Base-by-base conservation (phyloP, 1,140 invertebrate species). In the Acromyrmex heyeri region DNA sequence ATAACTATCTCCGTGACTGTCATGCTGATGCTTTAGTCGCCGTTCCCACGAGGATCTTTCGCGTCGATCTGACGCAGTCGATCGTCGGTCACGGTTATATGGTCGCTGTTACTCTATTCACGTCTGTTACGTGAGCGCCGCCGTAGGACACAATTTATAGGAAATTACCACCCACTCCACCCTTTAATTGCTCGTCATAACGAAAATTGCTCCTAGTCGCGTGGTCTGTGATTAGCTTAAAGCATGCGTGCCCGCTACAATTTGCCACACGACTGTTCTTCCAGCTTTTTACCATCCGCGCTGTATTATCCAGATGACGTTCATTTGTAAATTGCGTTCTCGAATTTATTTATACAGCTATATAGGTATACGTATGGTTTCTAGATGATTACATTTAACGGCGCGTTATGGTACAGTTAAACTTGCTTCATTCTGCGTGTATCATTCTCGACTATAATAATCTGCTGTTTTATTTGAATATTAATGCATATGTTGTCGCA, bases 161-260 rank as follows among this genome's bases (percentile, higher is more conserved):
- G 34, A 85, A 83, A 83, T 79, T 64, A 73, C 65, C 81, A 65
- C 67, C 59, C 55, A 70, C 85, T 82, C 85, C 77, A 62, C 78
- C 61, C 64, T 75, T 79, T 70, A 88, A 87, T 87, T 79, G 85
- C 67, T 77, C 59, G 85, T 79, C 85, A 86, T 91, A 88, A 91
- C 65, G 88, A 82, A 88, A 91, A 92, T 92, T 90, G 86, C 73
- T 82, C 18, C 64, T 21, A 85, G 48, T 76, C 88, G 81, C 57
- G 90, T 81, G 64, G 59, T 67, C 61, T 78, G 65, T 85, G 88
- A 92, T 92, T 91, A 91, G 77, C 59, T 76, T 87, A 89, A 88
- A 87, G 70, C 82, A 77, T 90, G 91, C 90, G 90, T 91, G 90
- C 75, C 70, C 64, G 79, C 27, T 65, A 65, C 64, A 87, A 85